These are phyloP conservation scores for Limnephilus lunatus DNA, from an alignment of 2,888 invertebrate genomes.

Conservation along the genomic window DNA sequence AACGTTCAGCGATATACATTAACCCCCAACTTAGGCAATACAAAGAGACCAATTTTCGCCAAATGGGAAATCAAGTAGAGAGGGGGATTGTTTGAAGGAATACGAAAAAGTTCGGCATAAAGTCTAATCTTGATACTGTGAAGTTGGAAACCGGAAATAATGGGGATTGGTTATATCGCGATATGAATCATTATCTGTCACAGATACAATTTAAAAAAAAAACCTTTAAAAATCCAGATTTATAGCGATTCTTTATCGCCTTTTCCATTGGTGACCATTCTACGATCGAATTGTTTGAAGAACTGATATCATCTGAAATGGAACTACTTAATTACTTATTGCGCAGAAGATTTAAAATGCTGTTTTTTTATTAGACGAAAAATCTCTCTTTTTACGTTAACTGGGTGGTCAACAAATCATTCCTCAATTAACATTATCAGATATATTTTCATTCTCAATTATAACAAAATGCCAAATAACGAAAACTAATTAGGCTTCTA, in stretches of 20 bases:
- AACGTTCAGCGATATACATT: slow-evolving; percentile 55
- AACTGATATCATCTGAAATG: background rate
- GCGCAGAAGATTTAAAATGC: background rate
- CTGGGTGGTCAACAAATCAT: background rate
- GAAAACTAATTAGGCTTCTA: background rate
- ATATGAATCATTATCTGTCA: background rate
- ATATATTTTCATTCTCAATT: background rate
- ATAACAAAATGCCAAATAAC: background rate
- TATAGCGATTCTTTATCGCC: background rate
- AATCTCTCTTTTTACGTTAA: background rate
- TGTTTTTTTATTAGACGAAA: background rate
- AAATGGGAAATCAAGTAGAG: slow-evolving; percentile 50
- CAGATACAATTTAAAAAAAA: background rate
- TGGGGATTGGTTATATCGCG: background rate
- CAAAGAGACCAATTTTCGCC: slow-evolving; percentile 52
- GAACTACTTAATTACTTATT: background rate
- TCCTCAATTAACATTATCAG: background rate
- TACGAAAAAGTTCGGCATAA: slow-evolving; percentile 10
- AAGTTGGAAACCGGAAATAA: background rate
- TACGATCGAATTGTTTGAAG: background rate
- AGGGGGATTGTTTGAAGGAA: slow-evolving; percentile 10
- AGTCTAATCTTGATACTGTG: background rate
- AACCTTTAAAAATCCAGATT: background rate
- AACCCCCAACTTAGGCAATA: slow-evolving; percentile 52
- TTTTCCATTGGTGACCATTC: background rate